Base-by-base conservation (phyloP, 2,888 invertebrate species). In the Alsophila aescularia region DNA sequence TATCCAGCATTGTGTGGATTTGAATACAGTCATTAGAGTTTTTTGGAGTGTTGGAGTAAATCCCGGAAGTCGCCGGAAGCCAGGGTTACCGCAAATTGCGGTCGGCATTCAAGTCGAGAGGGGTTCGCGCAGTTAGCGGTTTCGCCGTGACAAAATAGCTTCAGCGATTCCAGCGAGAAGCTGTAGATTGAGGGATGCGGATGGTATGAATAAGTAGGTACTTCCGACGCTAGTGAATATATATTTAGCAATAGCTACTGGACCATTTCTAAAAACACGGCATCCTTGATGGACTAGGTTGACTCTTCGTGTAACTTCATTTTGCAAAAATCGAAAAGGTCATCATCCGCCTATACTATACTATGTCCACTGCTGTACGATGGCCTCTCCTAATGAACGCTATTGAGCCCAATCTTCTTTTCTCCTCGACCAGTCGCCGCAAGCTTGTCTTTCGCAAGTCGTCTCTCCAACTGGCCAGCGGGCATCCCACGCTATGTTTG, bases 91-190 rank as follows among this genome's bases (percentile, higher is more conserved):
- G 59, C 70, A 75, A 78, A 76, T 72, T 62, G 66, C 60, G 62
- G 67, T 67, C 54, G 65, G 52, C 59, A 57, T 65, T 72, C 67
- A 67, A 69, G 66, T 69, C 63, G 67, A 61, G 65, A 63, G 69
- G 75, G 73, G 50, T 76, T 77, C 76, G 59, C 64, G 70, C 64
- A 77, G 79, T 79, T 83, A 77, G 81, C 70, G 77, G 79, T 76
- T 75, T 71, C 68, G 68, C 66, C 58, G 66, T 74, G 72, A 73
- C 76, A 72, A 76, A 73, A 73, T 76, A 64, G 64, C 59, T 65
- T 58, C 41, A 52, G 61, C 50, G 60, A 61, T 63, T 62, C 45
- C 35, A 51, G 53, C 52, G 60, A 58, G n/a, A 32, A 51, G 16
- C 12, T n/a, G 12, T 14, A 49, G 13, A 35, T n/a, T 27, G 27